A percentile compares a stretch with the other conserved stretches of the same genome.
phyloP scores from a whole-genome alignment of 2,113 vertebrate genomes.

The Aphyosemion australe region DNA sequence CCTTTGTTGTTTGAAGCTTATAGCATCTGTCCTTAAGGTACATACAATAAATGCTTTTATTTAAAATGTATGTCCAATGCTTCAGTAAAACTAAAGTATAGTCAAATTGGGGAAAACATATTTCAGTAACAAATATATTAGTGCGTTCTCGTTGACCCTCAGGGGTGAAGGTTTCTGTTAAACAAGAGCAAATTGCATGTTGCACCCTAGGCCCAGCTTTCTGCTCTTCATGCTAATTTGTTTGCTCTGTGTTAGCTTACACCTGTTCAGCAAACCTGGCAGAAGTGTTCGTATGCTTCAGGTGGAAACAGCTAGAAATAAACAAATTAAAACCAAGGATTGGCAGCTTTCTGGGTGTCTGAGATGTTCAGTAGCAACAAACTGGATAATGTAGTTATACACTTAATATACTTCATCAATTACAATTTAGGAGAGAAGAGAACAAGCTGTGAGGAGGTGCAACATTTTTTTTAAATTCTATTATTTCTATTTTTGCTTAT shows the following conservation, averaged over 20 bases:
- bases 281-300: constrained; percentile 30
- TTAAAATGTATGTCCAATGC: too few relatives aligned
- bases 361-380: neutral
- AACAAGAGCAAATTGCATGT: constrained; percentile 30
- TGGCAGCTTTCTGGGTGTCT: constrained; percentile 6
- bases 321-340: neutral
- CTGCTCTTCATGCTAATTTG: constrained; percentile 52
- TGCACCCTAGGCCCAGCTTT: constrained; percentile 39
- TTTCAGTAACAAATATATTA: constrained; percentile 3
- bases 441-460: too few relatives aligned
- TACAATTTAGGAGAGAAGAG: too few relatives aligned
- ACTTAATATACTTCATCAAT: too few relatives aligned
- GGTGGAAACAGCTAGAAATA: constrained; percentile 45
- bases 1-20: too few relatives aligned
- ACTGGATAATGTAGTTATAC: too few relatives aligned
- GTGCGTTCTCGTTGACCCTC: constrained; percentile 4
- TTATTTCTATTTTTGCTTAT: too few relatives aligned
- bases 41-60: too few relatives aligned
- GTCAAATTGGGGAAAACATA: too few relatives aligned
- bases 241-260: constrained; percentile 48
- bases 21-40: too few relatives aligned
- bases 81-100: too few relatives aligned
- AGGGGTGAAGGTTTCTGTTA: constrained; percentile 21
- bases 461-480: too few relatives aligned
- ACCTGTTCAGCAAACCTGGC: constrained; percentile 40